Evolutionary conservation across 2,797 vertebrate genomes (phyloP).

Genomic region (Labeo calbasu): DNA sequence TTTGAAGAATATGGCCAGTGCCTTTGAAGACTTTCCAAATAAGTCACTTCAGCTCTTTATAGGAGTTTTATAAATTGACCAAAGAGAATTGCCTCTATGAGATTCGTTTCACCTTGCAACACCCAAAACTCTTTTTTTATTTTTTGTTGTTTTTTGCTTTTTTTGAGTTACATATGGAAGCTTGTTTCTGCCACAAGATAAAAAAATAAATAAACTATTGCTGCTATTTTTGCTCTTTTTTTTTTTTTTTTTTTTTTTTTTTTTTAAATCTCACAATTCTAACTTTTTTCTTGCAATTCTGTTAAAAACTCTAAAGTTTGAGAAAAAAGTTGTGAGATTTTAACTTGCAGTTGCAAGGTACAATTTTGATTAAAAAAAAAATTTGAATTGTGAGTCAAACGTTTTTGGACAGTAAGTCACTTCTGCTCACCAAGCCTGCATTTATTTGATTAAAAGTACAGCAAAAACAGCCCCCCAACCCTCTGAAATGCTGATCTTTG

Average conservation of each 20-base stretch:
- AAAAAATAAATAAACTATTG: background rate
- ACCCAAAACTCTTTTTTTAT: background rate
- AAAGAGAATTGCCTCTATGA: constrained; percentile 26
- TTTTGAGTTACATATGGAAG: background rate
- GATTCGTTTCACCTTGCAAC: background rate
- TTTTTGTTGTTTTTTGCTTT: too few relatives aligned
- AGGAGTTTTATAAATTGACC: background rate
- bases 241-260: too few relatives aligned
- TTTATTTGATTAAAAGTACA: too few relatives aligned
- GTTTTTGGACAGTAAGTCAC: too few relatives aligned
- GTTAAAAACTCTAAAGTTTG: background rate
- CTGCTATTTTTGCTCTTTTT: too few relatives aligned
- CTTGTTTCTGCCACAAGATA: background rate
- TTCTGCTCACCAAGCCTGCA: too few relatives aligned
- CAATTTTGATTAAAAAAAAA: background rate
- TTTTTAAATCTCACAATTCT: background rate
- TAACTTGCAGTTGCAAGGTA: background rate
- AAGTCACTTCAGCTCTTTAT: background rate
- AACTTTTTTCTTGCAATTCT: background rate
- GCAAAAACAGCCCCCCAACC: too few relatives aligned
- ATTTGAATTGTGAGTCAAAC: background rate
- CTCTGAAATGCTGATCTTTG: too few relatives aligned
- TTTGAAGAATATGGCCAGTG: constrained; percentile 24
- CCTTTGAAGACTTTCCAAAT: constrained; percentile 18
- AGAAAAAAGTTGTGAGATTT: too few relatives aligned